A percentile compares a stretch with the other conserved stretches of the same genome.
Evolutionary conservation across 64 coral and sea anemone genomes (phyloP).

Genomic region (Cladopsammia gracilis): DNA sequence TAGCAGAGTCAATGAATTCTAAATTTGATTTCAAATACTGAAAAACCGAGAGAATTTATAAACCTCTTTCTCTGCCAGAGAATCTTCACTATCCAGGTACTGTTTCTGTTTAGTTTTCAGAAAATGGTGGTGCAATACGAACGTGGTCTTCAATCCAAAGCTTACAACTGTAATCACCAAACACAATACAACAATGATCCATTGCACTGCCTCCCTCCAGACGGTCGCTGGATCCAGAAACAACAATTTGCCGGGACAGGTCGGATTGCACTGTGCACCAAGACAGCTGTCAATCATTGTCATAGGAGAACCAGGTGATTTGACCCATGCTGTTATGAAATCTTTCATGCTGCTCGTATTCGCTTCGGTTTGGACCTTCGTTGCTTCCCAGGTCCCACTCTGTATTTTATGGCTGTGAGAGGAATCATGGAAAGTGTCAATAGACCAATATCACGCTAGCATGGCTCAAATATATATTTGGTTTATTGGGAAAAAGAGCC

Average conservation of each 20-base stretch:
- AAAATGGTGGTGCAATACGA: conserved; percentile 35
- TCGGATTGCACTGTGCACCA: conserved; percentile 72
- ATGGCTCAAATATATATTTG: too few relatives aligned
- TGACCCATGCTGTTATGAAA: conserved; percentile 46
- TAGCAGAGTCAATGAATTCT: too few relatives aligned
- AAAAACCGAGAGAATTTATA: neutral
- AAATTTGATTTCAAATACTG: too few relatives aligned
- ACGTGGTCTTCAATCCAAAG: conserved; percentile 31
- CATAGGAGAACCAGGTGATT: neutral
- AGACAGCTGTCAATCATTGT: conserved; percentile 62
- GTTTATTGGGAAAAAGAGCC: too few relatives aligned
- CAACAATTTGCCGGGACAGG: conserved; percentile 57
- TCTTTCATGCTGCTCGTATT: conserved; percentile 15
- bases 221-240: conserved; percentile 50
- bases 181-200: neutral
- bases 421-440: neutral
- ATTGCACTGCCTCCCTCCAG: conserved; percentile 2
- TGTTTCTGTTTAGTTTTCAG: conserved; percentile 14
- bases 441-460: too few relatives aligned
- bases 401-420: conserved; percentile 45
- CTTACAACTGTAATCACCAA: conserved; percentile 53
- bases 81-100: conserved; percentile 1
- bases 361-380: conserved; percentile 13
- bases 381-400: conserved; percentile 49
- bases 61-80: conserved; percentile 50